Conservation (phyloP, 2,113 vertebrate species). For the Hylia prasina region DNA sequence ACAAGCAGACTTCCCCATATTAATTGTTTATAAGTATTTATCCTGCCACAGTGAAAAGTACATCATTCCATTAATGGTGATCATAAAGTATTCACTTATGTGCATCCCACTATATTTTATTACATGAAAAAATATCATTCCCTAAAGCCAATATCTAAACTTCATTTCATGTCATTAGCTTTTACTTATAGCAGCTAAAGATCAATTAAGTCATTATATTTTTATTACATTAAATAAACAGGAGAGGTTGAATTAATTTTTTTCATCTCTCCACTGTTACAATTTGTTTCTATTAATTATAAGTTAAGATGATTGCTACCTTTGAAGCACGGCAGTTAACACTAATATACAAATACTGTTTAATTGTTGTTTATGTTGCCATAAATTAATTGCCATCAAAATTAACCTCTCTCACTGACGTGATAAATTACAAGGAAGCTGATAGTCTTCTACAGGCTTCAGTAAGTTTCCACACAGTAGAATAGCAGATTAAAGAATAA, state of each 20-base stretch:
- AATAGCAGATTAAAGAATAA: not conserved
- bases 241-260: conserved; percentile 59
- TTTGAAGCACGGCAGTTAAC: conserved; percentile 46
- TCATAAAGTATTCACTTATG: not conserved
- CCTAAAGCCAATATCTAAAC: conserved; percentile 7
- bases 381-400: conserved; percentile 54
- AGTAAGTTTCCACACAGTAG: not conserved
- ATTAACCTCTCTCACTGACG: conserved; percentile 6
- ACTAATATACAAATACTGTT: conserved; percentile 52
- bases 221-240: conserved; percentile 65
- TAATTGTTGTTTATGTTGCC: not conserved
- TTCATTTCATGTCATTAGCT: conserved; percentile 40
- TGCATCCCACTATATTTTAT: conserved; percentile 23
- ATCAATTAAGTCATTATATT: conserved; percentile 66
- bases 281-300: conserved; percentile 63
- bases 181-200: conserved; percentile 46
- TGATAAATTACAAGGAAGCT: conserved; percentile 48
- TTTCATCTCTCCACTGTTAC: conserved; percentile 55
- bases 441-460: conserved; percentile 23
- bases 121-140: conserved; percentile 16
- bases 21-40: not conserved
- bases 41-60: not conserved
- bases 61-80: not conserved
- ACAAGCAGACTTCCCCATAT: not conserved
- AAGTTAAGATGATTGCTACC: conserved; percentile 55